Evolutionary conservation across 1,140 invertebrate genomes (phyloP).

Genomic region (Grapholita molesta): DNA sequence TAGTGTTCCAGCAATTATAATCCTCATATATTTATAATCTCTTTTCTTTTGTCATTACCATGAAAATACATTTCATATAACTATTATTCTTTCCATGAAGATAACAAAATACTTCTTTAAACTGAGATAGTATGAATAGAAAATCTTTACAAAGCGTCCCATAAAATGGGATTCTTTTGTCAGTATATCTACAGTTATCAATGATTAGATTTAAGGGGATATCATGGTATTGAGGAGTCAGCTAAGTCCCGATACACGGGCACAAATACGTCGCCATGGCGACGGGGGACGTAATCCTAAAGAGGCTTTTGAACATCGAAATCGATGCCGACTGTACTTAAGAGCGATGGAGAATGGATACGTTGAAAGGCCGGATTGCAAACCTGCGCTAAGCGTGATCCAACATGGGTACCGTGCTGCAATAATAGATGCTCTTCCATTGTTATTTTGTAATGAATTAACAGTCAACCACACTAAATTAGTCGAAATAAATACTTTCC

Average conservation of each 20-base stretch:
- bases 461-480: too few relatives aligned
- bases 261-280: constrained; percentile 65
- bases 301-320: constrained; percentile 67
- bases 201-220: constrained; percentile 63
- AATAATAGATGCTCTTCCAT: too few relatives aligned
- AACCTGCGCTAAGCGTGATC: background rate
- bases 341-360: constrained; percentile 41
- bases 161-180: constrained; percentile 8
- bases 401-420: too few relatives aligned
- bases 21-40: too few relatives aligned
- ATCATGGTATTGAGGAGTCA: constrained; percentile 61
- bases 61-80: background rate
- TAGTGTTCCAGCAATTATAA: too few relatives aligned
- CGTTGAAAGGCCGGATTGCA: constrained; percentile 36
- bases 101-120: constrained; percentile 27
- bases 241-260: constrained; percentile 57
- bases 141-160: constrained; percentile 4
- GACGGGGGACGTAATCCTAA: constrained; percentile 71
- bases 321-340: constrained; percentile 58
- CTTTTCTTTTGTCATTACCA: background rate
- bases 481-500: too few relatives aligned
- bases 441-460: too few relatives aligned
- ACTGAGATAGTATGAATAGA: background rate
- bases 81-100: constrained; percentile 24
- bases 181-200: constrained; percentile 40